These are phyloP conservation scores for Montipora sp. DNA, from an alignment of 64 coral and sea anemone genomes.

Conservation along the genomic window DNA sequence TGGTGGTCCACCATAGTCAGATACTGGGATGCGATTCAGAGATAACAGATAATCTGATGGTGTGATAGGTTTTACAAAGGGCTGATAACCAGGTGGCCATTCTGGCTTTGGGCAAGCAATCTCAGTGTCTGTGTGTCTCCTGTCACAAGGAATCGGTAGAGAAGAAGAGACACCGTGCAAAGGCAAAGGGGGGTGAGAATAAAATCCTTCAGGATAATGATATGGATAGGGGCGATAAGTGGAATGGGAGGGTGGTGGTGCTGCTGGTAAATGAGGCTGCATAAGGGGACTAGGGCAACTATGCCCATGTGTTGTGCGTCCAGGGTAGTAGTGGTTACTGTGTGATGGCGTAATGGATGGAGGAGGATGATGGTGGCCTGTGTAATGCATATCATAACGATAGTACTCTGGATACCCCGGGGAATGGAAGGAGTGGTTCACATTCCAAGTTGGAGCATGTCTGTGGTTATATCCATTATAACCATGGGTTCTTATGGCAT, in stretches of 20 bases:
- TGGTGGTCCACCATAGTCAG: slow-evolving; percentile 81
- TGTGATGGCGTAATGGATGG: slow-evolving; percentile 49
- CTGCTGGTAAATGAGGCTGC: slow-evolving; percentile 44
- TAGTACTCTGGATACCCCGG: slow-evolving; percentile 75
- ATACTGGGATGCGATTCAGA: slow-evolving; percentile 51
- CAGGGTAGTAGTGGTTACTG: slow-evolving; percentile 70
- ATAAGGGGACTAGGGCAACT: slow-evolving; percentile 68
- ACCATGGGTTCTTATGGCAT: slow-evolving; percentile 42
- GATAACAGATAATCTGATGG: slow-evolving; percentile 83
- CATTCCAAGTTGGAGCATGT: slow-evolving; percentile 51
- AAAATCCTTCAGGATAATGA: slow-evolving; percentile 59
- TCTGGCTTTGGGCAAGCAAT: slow-evolving; percentile 94
- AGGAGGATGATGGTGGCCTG: slow-evolving; percentile 60
- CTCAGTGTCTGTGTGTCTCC: slow-evolving; percentile 67
- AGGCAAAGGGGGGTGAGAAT: slow-evolving; percentile 21
- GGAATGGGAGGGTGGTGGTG: slow-evolving; percentile 18
- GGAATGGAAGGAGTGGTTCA: slow-evolving; percentile 52
- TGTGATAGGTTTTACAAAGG: slow-evolving; percentile 68
- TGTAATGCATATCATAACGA: slow-evolving; percentile 76
- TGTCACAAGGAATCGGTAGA: slow-evolving; percentile 40
- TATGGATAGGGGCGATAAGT: slow-evolving; percentile 65
- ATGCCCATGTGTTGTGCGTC: slow-evolving; percentile 73
- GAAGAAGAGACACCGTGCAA: slow-evolving; percentile 45
- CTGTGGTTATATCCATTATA: slow-evolving; percentile 38
- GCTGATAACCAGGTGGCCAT: slow-evolving; percentile 86